These are phyloP conservation scores for Ochropleura leucogaster DNA, from an alignment of 2,888 invertebrate species.

Conservation along the genomic window DNA sequence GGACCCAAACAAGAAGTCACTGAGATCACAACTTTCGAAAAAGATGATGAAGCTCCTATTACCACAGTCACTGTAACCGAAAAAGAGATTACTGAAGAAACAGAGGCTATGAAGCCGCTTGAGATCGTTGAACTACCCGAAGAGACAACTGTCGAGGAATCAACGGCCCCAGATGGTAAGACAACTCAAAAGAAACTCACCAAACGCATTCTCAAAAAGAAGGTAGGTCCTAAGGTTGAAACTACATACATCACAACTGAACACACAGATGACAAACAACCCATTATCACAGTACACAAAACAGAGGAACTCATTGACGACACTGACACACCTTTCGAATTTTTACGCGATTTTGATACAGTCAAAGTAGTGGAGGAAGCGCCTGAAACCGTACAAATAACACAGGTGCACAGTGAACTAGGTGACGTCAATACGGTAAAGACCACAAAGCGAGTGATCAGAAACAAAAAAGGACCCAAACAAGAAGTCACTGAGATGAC, in stretches of 20 bases:
- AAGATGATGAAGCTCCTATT: background rate
- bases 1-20: slow-evolving; percentile 64
- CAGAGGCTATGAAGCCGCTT: background rate
- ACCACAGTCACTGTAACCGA: background rate
- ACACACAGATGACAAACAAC: no score
- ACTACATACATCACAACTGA: no score
- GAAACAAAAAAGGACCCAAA: no score
- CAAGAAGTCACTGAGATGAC: slow-evolving; percentile 39
- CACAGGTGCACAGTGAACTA: no score
- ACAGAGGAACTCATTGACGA: no score
- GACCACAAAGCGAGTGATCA: no score
- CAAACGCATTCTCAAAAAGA: slow-evolving; percentile 58
- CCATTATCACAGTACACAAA: no score
- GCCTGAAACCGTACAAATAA: no score
- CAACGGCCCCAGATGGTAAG: slow-evolving; percentile 26
- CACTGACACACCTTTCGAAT: no score
- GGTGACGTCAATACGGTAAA: no score
- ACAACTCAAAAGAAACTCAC: slow-evolving; percentile 48
- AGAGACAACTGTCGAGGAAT: background rate
- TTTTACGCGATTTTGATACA: no score
- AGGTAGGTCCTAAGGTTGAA: slow-evolving; percentile 60
- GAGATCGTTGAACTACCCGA: background rate
- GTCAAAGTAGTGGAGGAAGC: no score
- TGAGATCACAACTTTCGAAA: slow-evolving; percentile 53
- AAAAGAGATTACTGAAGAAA: background rate